Base-by-base conservation (phyloP, 2,888 invertebrate genomes). In the Patella ulyssiponensis region DNA sequence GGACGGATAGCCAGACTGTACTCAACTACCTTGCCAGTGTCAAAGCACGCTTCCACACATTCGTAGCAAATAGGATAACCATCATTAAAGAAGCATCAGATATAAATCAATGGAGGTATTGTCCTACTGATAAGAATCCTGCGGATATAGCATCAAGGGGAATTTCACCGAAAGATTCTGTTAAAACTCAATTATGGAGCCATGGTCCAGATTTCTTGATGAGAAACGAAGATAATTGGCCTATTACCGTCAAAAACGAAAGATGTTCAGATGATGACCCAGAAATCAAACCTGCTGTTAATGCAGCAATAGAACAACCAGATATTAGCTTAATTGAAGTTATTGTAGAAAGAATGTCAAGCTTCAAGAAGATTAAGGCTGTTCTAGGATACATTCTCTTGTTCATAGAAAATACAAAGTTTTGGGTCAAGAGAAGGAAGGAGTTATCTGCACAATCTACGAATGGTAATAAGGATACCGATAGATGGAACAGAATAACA, bases 21-120 rank as follows among this genome's bases (percentile, higher is more conserved):
- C n/a, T n/a, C n/a, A n/a, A n/a, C n/a, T n/a, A n/a, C n/a, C n/a
- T n/a, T n/a, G n/a, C n/a, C n/a, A n/a, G n/a, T n/a, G n/a, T n/a
- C n/a, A n/a, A n/a, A n/a, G n/a, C n/a, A n/a, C n/a, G n/a, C n/a
- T n/a, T n/a, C n/a, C n/a, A n/a, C n/a, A n/a, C n/a, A n/a, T n/a
- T n/a, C n/a, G n/a, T n/a, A n/a, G n/a, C n/a, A n/a, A n/a, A n/a
- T n/a, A n/a, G n/a, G n/a, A 27, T 27, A 27, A 17, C 76, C 20
- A 70, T 76, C n/a, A 79, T 79, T 3, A 33, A 52, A 15, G 73
- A 77, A 20, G 51, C 58, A 3, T 58, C 77, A 17, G 77, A 77
- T n/a, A 12, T 44, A 12, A 17, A 20, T 5, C 71, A 76, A 27
- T 27, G 56, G 71, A 33, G 20, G 9, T 72, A 72, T 33, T 71